Conservation (phyloP, 1,140 invertebrate species). For the Diorhabda carinulata region DNA sequence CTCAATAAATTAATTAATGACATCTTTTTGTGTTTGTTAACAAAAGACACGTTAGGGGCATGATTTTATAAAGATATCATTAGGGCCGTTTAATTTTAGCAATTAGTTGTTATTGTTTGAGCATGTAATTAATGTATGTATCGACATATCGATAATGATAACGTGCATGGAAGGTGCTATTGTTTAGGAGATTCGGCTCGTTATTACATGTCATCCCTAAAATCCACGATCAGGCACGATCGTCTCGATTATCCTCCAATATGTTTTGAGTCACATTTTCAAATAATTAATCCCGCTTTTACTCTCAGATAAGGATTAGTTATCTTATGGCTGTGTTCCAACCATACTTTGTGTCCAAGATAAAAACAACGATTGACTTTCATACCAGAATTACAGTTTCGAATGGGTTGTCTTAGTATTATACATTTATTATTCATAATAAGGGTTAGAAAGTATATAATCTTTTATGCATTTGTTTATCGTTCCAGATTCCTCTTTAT, state of each 20-base stretch:
- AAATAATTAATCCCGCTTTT: too few species aligned
- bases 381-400: too few species aligned
- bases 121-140: not conserved
- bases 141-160: not conserved
- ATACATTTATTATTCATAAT: too few species aligned
- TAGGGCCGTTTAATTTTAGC: not conserved
- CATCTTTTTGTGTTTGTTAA: slow-evolving; percentile 1
- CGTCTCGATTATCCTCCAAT: not conserved
- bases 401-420: too few species aligned
- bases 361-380: too few species aligned
- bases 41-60: not conserved
- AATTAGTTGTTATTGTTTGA: not conserved
- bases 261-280: not conserved
- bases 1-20: slow-evolving; percentile 3
- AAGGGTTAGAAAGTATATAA: too few species aligned
- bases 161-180: not conserved
- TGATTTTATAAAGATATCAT: slow-evolving; percentile 3
- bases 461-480: too few species aligned
- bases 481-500: too few species aligned
- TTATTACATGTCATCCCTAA: slow-evolving; percentile 2
- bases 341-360: too few species aligned
- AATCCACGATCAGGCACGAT: slow-evolving; percentile 1
- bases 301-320: too few species aligned
- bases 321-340: too few species aligned
- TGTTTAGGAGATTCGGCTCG: not conserved